Evolutionary conservation across 30 jellyfish, hydroid and myxozoan genomes (phyloP), one percentile per base, ranked within the genome.

Genomic region (Chrysaora quinquecirrha): DNA sequence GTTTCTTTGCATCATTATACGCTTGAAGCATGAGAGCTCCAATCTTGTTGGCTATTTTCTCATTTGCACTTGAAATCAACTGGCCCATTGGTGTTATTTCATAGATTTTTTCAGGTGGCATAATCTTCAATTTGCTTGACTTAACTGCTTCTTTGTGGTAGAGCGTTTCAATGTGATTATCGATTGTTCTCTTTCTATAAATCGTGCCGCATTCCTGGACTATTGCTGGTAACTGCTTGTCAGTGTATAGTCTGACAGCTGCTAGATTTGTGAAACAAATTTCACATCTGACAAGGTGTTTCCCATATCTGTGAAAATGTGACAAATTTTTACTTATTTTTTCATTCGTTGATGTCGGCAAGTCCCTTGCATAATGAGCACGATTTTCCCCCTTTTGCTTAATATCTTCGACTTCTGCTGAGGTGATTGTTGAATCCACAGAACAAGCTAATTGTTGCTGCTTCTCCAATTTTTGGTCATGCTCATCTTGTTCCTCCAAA

Each of bases 401-500:
- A 38, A 38, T 38, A 38, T 38, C 54, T 38, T 38, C 54, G 54
- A 38, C 54, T 38, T 38, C 54, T 38, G 54, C 54, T 38, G 54
- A 38, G 11, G 54, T 38, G 54, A 38, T 38, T 38, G 54, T 38
- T 3, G 54, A 38, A 38, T 38, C 54, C 54, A 38, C 14, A 38
- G 54, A 38, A 38, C 54, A 38, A 38, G 14, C 54, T 3, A 38
- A 38, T 38, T 38, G 54, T 38, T 38, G 54, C 54, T 38, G 54
- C 54, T 38, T 38, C 54, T 38, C 54, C 54, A 38, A 38, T 38
- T 38, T 6, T 38, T 38, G 54, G 54, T 38, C 54, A 38, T 38
- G 54, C 54, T 38, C 54, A 38, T 38, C 54, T 38, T 38, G 54
- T 38, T 38, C 54, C 54, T 38, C 54, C 54, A 38, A 38, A 38